Evolutionary conservation across 2,888 invertebrate genomes (phyloP).

Genomic region (Hylaea fasciaria): DNA sequence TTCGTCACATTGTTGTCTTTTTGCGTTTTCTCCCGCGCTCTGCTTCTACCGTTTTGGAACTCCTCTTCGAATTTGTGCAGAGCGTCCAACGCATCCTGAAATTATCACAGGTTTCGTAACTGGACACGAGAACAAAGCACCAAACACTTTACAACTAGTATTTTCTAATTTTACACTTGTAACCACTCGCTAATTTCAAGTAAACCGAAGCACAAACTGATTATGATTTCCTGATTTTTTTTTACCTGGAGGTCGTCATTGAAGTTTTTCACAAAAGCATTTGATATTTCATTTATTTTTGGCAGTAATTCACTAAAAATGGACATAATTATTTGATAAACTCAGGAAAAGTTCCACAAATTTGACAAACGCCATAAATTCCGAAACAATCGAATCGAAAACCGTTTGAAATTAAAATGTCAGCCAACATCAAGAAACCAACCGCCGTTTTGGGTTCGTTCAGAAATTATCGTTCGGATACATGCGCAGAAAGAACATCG

Average conservation of each 20-base stretch:
- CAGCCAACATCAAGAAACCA: constrained; percentile 52
- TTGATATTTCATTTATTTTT: constrained; percentile 68
- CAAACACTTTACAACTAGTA: constrained; percentile 9
- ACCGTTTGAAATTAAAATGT: constrained; percentile 79
- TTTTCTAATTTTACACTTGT: constrained; percentile 4
- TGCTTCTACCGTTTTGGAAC: constrained; percentile 58
- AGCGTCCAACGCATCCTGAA: constrained; percentile 65
- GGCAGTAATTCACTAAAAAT: constrained; percentile 73
- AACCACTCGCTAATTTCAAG: constrained; percentile 21
- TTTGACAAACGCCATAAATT: constrained; percentile 70
- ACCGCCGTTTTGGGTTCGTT: not conserved
- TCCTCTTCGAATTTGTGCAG: constrained; percentile 73
- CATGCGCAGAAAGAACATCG: not conserved
- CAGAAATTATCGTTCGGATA: not conserved
- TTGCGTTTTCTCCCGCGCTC: constrained; percentile 59
- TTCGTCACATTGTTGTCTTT: constrained; percentile 63
- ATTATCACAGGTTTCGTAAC: constrained; percentile 42
- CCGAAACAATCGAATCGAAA: constrained; percentile 64
- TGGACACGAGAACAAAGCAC: constrained; percentile 17
- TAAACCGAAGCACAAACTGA: constrained; percentile 8
- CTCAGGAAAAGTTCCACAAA: constrained; percentile 59
- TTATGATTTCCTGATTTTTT: constrained; percentile 19
- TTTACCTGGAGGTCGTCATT: constrained; percentile 73
- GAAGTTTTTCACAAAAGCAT: constrained; percentile 57
- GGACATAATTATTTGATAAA: constrained; percentile 70